Percentiles rank a stretch among this genome's conserved stretches.
Conservation (phyloP, 1,140 invertebrate species). For the Venturia canescens region DNA sequence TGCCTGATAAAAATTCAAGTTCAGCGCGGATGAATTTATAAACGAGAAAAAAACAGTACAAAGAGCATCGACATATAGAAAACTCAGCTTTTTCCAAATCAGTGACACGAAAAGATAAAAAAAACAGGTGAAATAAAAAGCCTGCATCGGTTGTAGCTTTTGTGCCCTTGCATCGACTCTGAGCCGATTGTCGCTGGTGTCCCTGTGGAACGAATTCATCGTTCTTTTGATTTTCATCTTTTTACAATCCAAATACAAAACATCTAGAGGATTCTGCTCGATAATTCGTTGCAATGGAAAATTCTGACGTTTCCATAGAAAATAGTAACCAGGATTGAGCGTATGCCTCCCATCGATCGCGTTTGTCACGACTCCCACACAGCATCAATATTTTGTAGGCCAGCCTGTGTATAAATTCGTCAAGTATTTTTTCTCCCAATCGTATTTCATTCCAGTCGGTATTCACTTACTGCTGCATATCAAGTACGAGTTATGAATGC, state of each 20-base stretch:
- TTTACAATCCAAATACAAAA: neutral
- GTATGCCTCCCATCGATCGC: no score
- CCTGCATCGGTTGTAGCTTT: neutral
- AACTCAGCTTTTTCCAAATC: neutral
- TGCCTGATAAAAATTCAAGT: neutral
- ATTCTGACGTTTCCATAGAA: neutral
- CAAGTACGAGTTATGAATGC: neutral
- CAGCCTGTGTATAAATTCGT: no score
- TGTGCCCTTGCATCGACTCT: neutral
- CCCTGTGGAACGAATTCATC: no score
- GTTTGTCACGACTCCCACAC: no score
- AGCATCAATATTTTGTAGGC: neutral
- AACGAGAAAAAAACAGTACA: neutral
- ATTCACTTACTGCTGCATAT: neutral
- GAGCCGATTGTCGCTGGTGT: neutral
- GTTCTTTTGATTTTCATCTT: neutral
- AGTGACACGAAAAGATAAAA: neutral
- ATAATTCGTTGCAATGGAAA: neutral
- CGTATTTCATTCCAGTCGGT: neutral
- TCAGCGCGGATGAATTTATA: neutral
- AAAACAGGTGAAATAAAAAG: neutral
- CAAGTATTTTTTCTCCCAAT: neutral
- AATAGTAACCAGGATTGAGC: neutral
- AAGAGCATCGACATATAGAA: neutral
- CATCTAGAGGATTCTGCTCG: neutral